A percentile compares a stretch with the other conserved stretches of the same genome.
These are phyloP conservation scores for Whitmania pigra DNA, from an alignment of 1,140 invertebrate species.

Conservation along the genomic window DNA sequence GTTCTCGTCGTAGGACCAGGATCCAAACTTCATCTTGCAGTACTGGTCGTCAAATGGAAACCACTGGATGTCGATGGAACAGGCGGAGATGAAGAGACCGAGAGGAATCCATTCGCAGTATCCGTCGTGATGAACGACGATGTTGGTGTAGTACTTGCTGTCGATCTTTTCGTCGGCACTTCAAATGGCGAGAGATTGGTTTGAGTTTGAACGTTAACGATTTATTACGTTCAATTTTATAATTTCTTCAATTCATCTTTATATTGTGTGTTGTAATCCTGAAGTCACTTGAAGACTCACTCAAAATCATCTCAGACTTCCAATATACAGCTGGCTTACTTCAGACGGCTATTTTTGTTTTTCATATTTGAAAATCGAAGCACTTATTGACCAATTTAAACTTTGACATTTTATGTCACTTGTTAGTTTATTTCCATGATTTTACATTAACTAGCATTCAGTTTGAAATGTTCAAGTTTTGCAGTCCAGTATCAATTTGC, in stretches of 20 bases:
- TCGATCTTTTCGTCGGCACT: constrained; percentile 20
- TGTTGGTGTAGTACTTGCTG: constrained; percentile 15
- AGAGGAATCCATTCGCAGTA: constrained; percentile 16
- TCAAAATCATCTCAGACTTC: no score
- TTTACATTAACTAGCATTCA: no score
- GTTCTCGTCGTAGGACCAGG: constrained; percentile 47
- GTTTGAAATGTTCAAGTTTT: no score
- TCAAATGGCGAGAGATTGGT: background rate
- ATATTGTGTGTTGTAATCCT: no score
- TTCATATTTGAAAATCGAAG: no score
- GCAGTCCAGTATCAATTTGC: no score
- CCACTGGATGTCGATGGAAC: constrained; percentile 94
- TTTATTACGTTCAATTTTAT: background rate
- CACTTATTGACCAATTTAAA: no score
- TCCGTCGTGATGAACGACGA: constrained; percentile 15
- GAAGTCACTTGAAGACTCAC: no score
- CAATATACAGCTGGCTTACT: no score
- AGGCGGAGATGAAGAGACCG: constrained; percentile 32
- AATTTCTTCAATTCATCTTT: background rate
- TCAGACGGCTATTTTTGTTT: no score
- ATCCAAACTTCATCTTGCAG: constrained; percentile 60
- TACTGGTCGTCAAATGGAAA: constrained; percentile 94
- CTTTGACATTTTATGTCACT: no score
- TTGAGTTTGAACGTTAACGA: background rate
- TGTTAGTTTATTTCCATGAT: no score